These are phyloP conservation scores for Mobula hypostoma DNA, from an alignment of 2,113 vertebrate species.

Conservation along the genomic window DNA sequence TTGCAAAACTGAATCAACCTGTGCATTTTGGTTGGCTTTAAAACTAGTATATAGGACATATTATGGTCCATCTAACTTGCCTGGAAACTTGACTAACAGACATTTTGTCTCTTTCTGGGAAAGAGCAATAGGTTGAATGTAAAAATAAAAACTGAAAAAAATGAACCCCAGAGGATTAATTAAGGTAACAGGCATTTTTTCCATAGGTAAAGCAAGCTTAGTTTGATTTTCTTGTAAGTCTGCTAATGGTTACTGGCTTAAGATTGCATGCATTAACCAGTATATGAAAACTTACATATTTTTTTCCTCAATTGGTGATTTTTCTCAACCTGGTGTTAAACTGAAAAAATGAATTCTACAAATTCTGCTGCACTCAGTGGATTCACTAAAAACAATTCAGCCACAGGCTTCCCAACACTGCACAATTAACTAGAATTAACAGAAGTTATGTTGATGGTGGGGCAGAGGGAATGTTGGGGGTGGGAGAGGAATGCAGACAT, in stretches of 20 bases:
- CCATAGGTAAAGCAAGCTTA: neutral
- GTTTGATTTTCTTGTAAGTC: neutral
- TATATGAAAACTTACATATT: neutral
- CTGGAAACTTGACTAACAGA: neutral
- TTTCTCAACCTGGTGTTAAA: no score
- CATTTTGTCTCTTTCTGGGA: neutral
- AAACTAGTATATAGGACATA: neutral
- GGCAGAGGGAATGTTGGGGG: no score
- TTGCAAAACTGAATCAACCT: neutral
- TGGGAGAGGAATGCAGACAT: no score
- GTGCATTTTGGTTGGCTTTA: neutral
- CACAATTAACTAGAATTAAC: no score
- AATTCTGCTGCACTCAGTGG: no score
- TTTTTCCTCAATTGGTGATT: no score
- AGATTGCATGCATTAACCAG: neutral
- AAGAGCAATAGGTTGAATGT: neutral
- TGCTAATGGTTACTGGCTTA: neutral
- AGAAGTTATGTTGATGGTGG: no score
- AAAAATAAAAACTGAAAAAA: neutral
- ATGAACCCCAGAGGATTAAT: neutral
- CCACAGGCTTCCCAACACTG: no score
- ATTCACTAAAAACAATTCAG: no score
- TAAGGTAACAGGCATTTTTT: neutral
- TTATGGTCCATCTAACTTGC: neutral
- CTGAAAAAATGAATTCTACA: no score